Conservation (phyloP, 2,888 invertebrate species). For the Linnaemya vulpina region DNA sequence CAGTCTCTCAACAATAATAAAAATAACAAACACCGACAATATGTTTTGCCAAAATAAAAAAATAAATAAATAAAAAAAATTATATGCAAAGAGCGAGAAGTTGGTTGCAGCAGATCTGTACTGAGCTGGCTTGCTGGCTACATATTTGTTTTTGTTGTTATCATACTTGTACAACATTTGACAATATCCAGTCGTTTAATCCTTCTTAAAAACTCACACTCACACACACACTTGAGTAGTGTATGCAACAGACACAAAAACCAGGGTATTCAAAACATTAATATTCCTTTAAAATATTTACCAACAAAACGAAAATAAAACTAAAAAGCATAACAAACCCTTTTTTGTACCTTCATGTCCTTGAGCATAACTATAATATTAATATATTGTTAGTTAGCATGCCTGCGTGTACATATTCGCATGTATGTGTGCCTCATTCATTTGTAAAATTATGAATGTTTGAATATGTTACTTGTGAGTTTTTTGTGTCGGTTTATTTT, state of each 20-base stretch:
- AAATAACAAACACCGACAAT: conserved; percentile 41
- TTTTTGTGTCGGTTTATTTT: conserved; percentile 11
- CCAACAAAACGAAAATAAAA: background rate
- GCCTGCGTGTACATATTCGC: background rate
- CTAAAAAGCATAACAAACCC: background rate
- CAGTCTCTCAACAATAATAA: conserved; percentile 52
- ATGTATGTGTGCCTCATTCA: background rate
- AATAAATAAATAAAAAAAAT: background rate
- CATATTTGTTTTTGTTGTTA: conserved; percentile 27
- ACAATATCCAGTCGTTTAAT: conserved; percentile 51
- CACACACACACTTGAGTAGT: conserved; percentile 10
- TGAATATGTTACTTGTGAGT: background rate
- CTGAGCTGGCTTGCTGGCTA: conserved; percentile 16
- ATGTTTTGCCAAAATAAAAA: background rate
- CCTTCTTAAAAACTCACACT: conserved; percentile 9
- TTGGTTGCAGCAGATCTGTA: background rate
- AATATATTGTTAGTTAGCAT: background rate
- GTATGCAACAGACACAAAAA: background rate
- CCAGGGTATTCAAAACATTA: background rate
- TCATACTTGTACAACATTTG: conserved; percentile 46
- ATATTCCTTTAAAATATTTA: conserved; percentile 24
- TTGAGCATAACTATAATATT: conserved; percentile 17
- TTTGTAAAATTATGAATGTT: background rate
- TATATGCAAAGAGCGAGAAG: background rate
- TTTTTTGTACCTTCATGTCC: conserved; percentile 37